Evolutionary conservation across 2,888 invertebrate species (phyloP).

Genomic region (Protula sp.): DNA sequence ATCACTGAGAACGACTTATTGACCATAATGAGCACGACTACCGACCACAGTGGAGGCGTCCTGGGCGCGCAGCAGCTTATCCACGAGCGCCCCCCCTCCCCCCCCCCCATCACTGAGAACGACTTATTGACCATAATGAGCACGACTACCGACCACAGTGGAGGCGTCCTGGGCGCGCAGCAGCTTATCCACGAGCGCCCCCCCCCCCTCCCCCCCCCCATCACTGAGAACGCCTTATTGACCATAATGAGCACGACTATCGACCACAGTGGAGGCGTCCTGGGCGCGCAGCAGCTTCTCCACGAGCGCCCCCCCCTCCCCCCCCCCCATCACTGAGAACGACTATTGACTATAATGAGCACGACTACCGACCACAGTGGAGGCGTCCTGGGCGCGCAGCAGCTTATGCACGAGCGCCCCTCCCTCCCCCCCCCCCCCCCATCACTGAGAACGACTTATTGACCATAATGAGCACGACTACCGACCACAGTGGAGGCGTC

Average conservation of each 20-base stretch:
- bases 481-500: conserved; percentile 60
- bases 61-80: conserved; percentile 57
- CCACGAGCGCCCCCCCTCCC: conserved; percentile 63
- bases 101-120: conserved; percentile 47
- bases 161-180: conserved; percentile 61
- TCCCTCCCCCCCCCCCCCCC: conserved; percentile 56
- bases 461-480: no score
- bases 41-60: no score
- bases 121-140: no score
- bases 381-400: conserved; percentile 60
- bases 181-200: conserved; percentile 62
- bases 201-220: conserved; percentile 57
- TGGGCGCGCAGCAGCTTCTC: conserved; percentile 59
- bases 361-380: conserved; percentile 57
- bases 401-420: conserved; percentile 63
- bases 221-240: no score
- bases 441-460: no score
- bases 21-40: no score
- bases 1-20: no score
- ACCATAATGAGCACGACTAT: no score
- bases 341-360: no score
- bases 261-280: conserved; percentile 60
- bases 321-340: no score
- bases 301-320: conserved; percentile 62
- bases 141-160: conserved; percentile 56